Percentiles rank a stretch among this genome's conserved stretches.
These are phyloP conservation scores for Cricetomys ansorgei DNA, from an alignment of 2,113 vertebrate species.

Conservation along the genomic window DNA sequence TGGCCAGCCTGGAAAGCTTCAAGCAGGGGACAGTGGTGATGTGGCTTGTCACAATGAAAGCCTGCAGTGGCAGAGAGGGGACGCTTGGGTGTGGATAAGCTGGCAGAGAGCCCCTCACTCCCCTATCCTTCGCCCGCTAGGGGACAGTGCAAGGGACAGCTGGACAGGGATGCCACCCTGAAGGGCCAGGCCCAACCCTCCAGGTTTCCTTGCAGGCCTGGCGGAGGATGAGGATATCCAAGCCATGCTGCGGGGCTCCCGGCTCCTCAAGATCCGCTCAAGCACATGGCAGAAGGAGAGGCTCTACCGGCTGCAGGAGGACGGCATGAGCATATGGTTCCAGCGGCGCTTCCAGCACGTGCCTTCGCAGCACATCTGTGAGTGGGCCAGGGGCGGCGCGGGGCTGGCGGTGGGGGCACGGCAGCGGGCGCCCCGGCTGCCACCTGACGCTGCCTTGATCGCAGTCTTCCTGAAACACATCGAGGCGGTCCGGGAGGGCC, in stretches of 20 bases:
- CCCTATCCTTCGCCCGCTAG: not conserved
- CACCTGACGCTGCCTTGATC: not conserved
- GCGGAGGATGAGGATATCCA: conserved; percentile 93
- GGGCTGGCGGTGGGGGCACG: rapidly evolving
- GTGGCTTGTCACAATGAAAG: not conserved
- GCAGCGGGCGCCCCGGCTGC: rapidly evolving
- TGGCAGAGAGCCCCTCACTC: not conserved
- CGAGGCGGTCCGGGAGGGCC: conserved; percentile 93
- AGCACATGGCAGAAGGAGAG: conserved; percentile 90
- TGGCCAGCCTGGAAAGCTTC: not conserved
- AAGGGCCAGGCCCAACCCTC: not conserved
- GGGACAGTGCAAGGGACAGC: no score
- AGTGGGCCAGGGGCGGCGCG: conserved; percentile 68
- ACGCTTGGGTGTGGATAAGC: not conserved
- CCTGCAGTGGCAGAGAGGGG: not conserved
- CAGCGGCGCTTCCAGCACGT: conserved; percentile 89
- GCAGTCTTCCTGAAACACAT: conserved; percentile 94
- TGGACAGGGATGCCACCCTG: not conserved
- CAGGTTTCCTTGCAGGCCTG: conserved; percentile 86
- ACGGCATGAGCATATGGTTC: conserved; percentile 94
- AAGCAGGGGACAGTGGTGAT: not conserved
- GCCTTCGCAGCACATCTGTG: conserved; percentile 92
- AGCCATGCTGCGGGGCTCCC: conserved; percentile 93
- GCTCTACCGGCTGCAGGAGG: conserved; percentile 92
- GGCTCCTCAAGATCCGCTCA: conserved; percentile 93